A percentile compares a stretch with the other conserved stretches of the same genome.
phyloP scores from a whole-genome alignment of 2,888 invertebrate species.

The Aphodius granarius region DNA sequence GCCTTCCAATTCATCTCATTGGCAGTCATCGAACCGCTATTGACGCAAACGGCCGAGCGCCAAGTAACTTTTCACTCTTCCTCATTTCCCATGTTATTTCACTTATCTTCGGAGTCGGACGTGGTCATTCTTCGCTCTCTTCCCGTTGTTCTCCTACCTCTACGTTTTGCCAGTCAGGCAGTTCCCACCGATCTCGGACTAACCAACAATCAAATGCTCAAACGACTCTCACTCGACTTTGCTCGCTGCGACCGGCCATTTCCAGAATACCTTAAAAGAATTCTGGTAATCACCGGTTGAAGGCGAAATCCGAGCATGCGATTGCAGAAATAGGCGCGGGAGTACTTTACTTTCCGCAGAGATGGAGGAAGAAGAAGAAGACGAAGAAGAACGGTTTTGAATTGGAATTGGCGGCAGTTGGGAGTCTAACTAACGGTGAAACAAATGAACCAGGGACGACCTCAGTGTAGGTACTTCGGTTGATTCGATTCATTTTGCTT shows the following conservation, averaged over 20 bases:
- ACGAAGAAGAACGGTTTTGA: not conserved
- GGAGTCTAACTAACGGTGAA: not conserved
- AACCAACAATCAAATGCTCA: not conserved
- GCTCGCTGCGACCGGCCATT: not conserved
- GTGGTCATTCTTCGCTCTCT: not conserved
- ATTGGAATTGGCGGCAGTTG: not conserved
- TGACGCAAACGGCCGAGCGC: not conserved
- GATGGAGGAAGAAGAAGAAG: not conserved
- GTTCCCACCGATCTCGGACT: not conserved
- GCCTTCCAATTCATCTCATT: not conserved
- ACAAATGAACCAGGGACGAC: not conserved
- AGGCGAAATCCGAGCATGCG: not conserved
- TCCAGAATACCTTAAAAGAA: not conserved
- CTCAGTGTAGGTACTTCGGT: not conserved
- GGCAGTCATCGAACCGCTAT: not conserved
- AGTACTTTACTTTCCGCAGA: not conserved
- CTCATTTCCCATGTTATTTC: not conserved
- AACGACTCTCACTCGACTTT: not conserved
- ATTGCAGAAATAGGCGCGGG: not conserved
- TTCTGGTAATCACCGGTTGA: not conserved
- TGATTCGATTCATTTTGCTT: not conserved
- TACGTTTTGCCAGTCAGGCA: not conserved
- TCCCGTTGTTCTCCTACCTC: not conserved
- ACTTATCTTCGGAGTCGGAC: not conserved
- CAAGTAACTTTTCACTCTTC: not conserved